Conservation (phyloP, 2,888 invertebrate species). For the Volucella zonaria region DNA sequence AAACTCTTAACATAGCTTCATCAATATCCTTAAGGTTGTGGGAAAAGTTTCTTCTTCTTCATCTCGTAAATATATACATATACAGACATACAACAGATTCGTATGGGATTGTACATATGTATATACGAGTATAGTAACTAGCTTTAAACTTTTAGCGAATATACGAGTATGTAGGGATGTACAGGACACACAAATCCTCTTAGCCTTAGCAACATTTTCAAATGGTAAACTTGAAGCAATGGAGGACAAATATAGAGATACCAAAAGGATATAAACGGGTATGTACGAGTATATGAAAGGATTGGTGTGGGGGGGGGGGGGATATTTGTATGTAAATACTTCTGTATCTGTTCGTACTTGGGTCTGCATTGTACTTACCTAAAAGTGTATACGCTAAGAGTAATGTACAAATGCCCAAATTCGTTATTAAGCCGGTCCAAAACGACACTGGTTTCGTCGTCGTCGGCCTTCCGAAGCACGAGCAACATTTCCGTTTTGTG, state of each 20-base stretch:
- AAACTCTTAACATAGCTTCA: slow-evolving; percentile 46
- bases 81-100: background rate
- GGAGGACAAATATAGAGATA: slow-evolving; percentile 25
- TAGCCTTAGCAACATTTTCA: slow-evolving; percentile 1
- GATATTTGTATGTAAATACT: too few relatives aligned
- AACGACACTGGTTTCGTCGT: slow-evolving; percentile 79
- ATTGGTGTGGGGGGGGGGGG: background rate
- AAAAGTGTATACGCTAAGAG: slow-evolving; percentile 91
- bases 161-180: background rate
- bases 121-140: slow-evolving; percentile 40
- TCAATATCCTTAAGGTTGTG: slow-evolving; percentile 53
- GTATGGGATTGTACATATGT: slow-evolving; percentile 17
- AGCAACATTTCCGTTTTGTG: slow-evolving; percentile 74
- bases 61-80: too few relatives aligned
- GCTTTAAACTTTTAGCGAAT: slow-evolving; percentile 42
- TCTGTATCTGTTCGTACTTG: background rate
- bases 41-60: slow-evolving; percentile 42
- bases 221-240: slow-evolving; percentile 11
- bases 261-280: slow-evolving; percentile 1
- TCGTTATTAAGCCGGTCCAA: slow-evolving; percentile 89
- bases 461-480: slow-evolving; percentile 74
- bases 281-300: background rate
- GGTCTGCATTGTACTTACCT: slow-evolving; percentile 82
- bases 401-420: slow-evolving; percentile 91
- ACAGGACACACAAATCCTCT: slow-evolving; percentile 50